Base-by-base conservation (phyloP, 35 echinoderm and acorn worm species). In the Ophiothrix spiculata region DNA sequence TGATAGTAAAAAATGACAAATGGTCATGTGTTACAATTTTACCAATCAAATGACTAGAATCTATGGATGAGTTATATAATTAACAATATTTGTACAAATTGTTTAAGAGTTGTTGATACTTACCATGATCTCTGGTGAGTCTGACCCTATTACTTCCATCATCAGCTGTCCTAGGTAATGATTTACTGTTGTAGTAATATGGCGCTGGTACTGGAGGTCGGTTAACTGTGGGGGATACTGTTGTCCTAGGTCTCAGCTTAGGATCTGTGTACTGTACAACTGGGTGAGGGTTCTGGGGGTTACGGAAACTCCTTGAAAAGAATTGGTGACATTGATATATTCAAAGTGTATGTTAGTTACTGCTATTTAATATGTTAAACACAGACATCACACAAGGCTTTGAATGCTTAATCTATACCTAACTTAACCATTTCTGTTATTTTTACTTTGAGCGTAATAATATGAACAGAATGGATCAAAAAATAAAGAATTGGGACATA, bases 181-280 rank as follows among this genome's bases (percentile, higher is more conserved):
- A 78, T 40, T 79, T 78, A 75, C 95, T 93, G 39, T 82, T 92
- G 75, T 97, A 97, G 64, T 88, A 97, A 77, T 93, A 97, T 23
- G 95, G 95, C n/a, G 95, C 95, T 56, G 95, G 95, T 17, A 97
- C 95, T 3, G 87, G 91, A 23, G 95, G 95, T 37, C 91, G 64
- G 29, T 77, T 39, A 1, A 45, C 46, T 17, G 21, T 35, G 16
- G 78, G 38, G 37, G 76, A 75, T 17, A 79, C 76, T 36, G 46
- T 79, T 39, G 95, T 87, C 38, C 39, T 77, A 21, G 83, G 64
- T 12, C 88, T 74, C 17, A 84, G 42, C 39, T 73, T 78, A 4
- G 85, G 63, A 45, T 91, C 91, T 77, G 87, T 85, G 49, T 97
- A 97, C 86, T 97, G 95, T 15, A 97, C 84, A 35, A 97, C 95